Conservation (phyloP, 2,113 vertebrate genomes). For the Tetrao urogallus region DNA sequence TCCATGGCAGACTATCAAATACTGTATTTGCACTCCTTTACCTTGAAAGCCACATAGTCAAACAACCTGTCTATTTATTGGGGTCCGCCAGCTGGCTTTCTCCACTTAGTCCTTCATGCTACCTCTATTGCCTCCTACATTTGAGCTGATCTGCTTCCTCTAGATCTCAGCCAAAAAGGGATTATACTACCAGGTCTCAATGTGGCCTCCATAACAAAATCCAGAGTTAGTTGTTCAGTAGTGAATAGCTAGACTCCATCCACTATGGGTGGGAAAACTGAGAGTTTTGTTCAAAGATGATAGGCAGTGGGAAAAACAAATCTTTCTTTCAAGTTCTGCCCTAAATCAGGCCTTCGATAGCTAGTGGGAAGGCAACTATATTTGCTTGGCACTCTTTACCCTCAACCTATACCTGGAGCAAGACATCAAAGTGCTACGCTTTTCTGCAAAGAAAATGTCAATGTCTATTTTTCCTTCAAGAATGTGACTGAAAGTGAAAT, state of each 20-base stretch:
- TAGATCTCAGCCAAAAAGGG: not conserved
- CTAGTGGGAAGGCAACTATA: fast-evolving
- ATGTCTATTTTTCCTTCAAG: not conserved
- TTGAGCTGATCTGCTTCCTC: not conserved
- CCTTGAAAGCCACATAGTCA: not conserved
- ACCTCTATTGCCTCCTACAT: not conserved
- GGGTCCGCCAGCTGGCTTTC: not conserved
- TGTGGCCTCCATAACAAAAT: not conserved
- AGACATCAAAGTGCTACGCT: not conserved
- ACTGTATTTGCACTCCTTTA: not conserved
- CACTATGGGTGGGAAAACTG: not conserved
- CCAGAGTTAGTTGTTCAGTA: not conserved
- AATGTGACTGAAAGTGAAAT: not conserved
- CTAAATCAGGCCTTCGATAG: not conserved
- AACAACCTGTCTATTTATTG: not conserved
- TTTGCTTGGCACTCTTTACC: not conserved
- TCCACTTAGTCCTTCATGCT: fast-evolving
- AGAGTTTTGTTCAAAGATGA: not conserved
- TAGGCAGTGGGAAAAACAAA: not conserved
- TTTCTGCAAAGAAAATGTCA: not conserved
- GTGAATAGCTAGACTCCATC: not conserved
- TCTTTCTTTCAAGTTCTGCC: not conserved
- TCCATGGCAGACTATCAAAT: not conserved
- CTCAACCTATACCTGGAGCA: fast-evolving
- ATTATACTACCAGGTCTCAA: not conserved